Conservation (phyloP, 2,797 vertebrate species). For the Carapus acus region DNA sequence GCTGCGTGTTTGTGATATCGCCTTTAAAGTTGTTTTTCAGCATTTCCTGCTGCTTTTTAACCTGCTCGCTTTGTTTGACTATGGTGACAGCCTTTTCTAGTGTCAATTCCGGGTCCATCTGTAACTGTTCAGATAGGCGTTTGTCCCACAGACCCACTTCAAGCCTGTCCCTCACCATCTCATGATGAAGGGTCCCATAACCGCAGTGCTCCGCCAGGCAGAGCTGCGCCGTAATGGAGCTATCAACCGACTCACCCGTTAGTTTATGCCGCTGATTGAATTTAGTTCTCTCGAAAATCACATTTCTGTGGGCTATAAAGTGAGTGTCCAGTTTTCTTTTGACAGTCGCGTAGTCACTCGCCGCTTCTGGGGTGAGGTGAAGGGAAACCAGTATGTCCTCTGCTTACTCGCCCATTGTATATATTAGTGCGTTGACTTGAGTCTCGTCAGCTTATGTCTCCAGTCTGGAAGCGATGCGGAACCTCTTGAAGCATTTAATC, state of each 20-base stretch:
- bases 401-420: too few relatives aligned
- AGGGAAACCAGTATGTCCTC: too few relatives aligned
- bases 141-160: conserved; percentile 4
- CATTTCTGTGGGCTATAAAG: too few relatives aligned
- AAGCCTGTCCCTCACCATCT: not conserved
- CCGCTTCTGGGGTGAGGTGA: too few relatives aligned
- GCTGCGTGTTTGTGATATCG: too few relatives aligned
- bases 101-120: conserved; percentile 4
- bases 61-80: not conserved
- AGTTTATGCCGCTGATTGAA: conserved; percentile 4
- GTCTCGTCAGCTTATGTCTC: too few relatives aligned
- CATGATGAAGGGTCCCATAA: not conserved
- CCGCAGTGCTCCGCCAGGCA: conserved; percentile 5
- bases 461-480: too few relatives aligned
- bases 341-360: too few relatives aligned
- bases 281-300: conserved; percentile 1
- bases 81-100: not conserved
- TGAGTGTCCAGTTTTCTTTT: too few relatives aligned
- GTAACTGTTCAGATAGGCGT: not conserved
- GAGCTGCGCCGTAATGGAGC: conserved; percentile 22
- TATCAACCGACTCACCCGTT: not conserved
- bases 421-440: too few relatives aligned
- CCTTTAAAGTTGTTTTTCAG: not conserved
- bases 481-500: too few relatives aligned
- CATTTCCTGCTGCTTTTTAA: conserved; percentile 9